Base-by-base conservation (phyloP, 2,113 vertebrate genomes). In the Raja brachyura region DNA sequence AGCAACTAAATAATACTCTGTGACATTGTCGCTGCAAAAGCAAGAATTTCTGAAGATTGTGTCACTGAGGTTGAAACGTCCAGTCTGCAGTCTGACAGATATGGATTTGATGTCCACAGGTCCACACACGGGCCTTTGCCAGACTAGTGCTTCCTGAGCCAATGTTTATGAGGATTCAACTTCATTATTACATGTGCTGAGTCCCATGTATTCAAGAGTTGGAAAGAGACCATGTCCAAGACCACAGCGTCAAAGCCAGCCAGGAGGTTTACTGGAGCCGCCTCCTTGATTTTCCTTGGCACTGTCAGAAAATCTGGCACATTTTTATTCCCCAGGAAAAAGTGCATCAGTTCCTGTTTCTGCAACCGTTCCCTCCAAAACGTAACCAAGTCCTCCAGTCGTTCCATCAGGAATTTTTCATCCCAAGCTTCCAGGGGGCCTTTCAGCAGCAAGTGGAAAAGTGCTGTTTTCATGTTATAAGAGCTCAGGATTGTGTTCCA, bases 401-500 rank as follows among this genome's bases (percentile, higher is more conserved):
- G 94, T 85, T 96, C 96, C 93, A 95, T 93, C 93, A 98, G 94
- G 93, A 96, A 96, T 7, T 63, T 94, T 79, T 97, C 97, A 0
- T 97, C 96, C 97, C 97, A 98, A 54, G 95, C 95, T 1, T 95
- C 95, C 39, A 94, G 48, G 0, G 96, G 95, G 0, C 96, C 95
- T n/a, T 73, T 95, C 94, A 97, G 93, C 39, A 97, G 94, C 93
- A 97, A 93, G 0, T 96, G 95, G 94, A 98, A 95, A 83, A 98
- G 96, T 0, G 94, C 96, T 0, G 96, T 97, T 95, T 98, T 98
- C 93, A 98, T 95, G 0, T 95, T 93, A 0, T 97, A 97, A 0
- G 97, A 98, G 4, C 97, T 97, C 14, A 98, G 96, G 56, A 97
- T 94, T 0, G 93, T 93, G 92, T 95, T 94, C 98, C 97, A 98